Percentiles rank a stretch among this genome's conserved stretches.
Conservation (phyloP, 2,888 invertebrate species). For the Rotaria socialis region DNA sequence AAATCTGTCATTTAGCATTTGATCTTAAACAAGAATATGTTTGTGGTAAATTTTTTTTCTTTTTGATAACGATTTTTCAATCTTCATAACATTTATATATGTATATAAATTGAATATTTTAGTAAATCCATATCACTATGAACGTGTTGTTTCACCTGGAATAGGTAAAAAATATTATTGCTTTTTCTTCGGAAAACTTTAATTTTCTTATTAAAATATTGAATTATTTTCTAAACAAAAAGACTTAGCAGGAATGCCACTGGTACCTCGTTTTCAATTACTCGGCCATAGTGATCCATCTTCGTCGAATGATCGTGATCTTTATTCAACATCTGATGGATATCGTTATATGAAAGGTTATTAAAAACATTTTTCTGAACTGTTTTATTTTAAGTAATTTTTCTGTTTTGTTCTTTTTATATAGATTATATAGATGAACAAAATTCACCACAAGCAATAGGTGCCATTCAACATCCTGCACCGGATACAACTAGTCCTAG, state of each 20-base stretch:
- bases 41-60: constrained; percentile 65
- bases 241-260: constrained; percentile 11
- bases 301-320: constrained; percentile 26
- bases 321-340: constrained; percentile 1
- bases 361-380: neutral
- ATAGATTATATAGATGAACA: constrained; percentile 23
- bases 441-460: neutral
- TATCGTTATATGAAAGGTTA: constrained; percentile 28
- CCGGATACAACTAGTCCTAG: constrained; percentile 26
- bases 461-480: constrained; percentile 19
- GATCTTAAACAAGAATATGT: constrained; percentile 98
- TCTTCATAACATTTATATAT: too few species aligned
- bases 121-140: constrained; percentile 96
- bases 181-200: neutral
- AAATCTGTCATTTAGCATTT: constrained; percentile 95
- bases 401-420: neutral
- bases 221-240: neutral
- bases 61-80: too few species aligned
- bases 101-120: neutral
- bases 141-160: constrained; percentile 93
- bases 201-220: neutral
- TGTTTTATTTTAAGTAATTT: neutral
- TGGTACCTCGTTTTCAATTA: constrained; percentile 22
- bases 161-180: constrained; percentile 66
- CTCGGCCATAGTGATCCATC: constrained; percentile 20